A percentile compares a stretch with the other conserved stretches of the same genome.
Evolutionary conservation across 2,113 vertebrate genomes (phyloP).

Genomic region (Cepphus grylle): DNA sequence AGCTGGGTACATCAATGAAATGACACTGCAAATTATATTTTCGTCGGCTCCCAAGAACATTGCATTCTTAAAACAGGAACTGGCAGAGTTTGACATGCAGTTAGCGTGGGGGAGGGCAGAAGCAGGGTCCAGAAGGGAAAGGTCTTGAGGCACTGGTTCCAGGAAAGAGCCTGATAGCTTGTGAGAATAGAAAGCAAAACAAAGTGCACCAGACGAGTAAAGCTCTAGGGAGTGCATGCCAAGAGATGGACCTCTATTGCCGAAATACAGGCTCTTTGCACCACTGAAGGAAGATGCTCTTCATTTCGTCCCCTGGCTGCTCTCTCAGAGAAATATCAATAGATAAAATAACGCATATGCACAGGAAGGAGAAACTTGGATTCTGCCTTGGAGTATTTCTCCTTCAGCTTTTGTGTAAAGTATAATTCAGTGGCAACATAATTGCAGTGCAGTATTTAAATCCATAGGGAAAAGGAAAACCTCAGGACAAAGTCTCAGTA

Average conservation of each 20-base stretch:
- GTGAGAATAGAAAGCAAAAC: conserved; percentile 20
- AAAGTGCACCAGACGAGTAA: neutral
- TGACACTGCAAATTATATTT: conserved; percentile 20
- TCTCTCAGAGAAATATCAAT: neutral
- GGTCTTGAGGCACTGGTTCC: neutral
- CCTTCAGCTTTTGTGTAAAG: neutral
- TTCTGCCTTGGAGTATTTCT: neutral
- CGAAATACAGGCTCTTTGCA: neutral
- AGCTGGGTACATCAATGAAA: neutral
- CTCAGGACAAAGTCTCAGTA: neutral
- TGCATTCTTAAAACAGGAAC: conserved; percentile 34
- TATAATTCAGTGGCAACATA: neutral
- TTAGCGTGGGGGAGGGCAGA: neutral
- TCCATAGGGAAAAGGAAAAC: neutral
- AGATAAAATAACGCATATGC: neutral
- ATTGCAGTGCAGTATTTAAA: neutral
- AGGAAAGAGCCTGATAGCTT: neutral
- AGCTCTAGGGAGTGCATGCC: neutral
- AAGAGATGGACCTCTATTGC: neutral
- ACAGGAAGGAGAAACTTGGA: neutral
- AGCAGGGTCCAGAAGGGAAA: conserved; percentile 11
- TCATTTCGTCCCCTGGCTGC: neutral
- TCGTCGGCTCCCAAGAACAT: conserved; percentile 13
- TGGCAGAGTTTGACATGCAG: neutral
- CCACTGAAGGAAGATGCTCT: neutral